Evolutionary conservation across 2,888 invertebrate genomes (phyloP).

Genomic region (Archips xylosteana): DNA sequence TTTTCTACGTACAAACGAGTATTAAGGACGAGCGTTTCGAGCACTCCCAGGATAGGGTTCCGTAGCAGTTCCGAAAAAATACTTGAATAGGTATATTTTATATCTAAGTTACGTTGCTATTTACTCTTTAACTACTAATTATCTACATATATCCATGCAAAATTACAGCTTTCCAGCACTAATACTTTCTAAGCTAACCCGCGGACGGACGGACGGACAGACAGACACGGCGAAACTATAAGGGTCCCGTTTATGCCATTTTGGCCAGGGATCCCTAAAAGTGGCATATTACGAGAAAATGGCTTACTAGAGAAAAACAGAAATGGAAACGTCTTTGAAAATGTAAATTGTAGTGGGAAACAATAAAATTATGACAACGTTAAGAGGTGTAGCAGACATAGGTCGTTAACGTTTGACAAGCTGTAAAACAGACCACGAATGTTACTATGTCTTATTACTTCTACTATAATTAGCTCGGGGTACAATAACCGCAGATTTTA

Average conservation of each 20-base stretch:
- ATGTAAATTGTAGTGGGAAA: conserved; percentile 32
- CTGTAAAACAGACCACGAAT: conserved; percentile 7
- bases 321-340: conserved; percentile 19
- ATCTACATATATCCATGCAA: too few species aligned
- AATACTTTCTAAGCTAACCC: too few species aligned
- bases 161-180: too few species aligned
- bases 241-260: too few species aligned
- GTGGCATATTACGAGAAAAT: conserved; percentile 12
- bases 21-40: not conserved
- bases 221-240: too few species aligned
- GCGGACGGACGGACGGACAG: too few species aligned
- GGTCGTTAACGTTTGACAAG: conserved; percentile 36
- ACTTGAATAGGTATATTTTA: too few species aligned
- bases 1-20: not conserved
- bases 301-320: conserved; percentile 34
- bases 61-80: too few species aligned
- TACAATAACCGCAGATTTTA: conserved; percentile 1
- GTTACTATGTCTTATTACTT: not conserved
- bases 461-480: not conserved
- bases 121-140: too few species aligned
- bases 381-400: conserved; percentile 22
- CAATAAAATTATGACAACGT: conserved; percentile 38
- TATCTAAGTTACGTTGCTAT: too few species aligned
- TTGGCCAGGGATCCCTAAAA: too few species aligned
- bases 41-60: too few species aligned